Percentiles rank a stretch among this genome's conserved stretches.
These are phyloP conservation scores for Megathymus violae DNA, from an alignment of 1,140 invertebrate species.

Conservation along the genomic window DNA sequence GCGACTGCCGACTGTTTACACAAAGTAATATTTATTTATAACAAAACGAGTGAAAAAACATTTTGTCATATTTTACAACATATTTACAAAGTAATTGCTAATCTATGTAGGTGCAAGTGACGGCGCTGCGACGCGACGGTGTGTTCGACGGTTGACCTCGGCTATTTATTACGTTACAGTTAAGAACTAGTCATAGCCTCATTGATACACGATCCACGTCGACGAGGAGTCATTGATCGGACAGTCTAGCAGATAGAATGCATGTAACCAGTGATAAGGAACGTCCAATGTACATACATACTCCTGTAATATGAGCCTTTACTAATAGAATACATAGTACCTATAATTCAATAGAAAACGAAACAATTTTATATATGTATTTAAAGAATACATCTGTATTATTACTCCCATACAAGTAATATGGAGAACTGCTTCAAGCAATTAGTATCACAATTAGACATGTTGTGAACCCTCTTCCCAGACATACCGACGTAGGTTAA, in stretches of 20 bases:
- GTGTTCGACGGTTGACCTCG: slow-evolving; percentile 16
- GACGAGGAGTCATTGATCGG: slow-evolving; percentile 24
- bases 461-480: too few relatives aligned
- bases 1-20: too few relatives aligned
- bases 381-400: too few relatives aligned
- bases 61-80: slow-evolving; percentile 6
- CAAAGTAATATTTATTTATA: too few relatives aligned
- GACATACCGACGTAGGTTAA: too few relatives aligned
- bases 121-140: background rate
- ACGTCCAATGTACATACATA: slow-evolving; percentile 9
- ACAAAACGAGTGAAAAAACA: too few relatives aligned
- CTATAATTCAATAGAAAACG: background rate
- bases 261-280: slow-evolving; percentile 21
- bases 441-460: too few relatives aligned
- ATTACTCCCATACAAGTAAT: too few relatives aligned
- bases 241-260: slow-evolving; percentile 22
- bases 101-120: background rate
- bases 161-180: slow-evolving; percentile 26
- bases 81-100: slow-evolving; percentile 7
- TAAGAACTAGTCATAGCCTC: slow-evolving; percentile 21
- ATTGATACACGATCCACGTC: slow-evolving; percentile 24
- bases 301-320: slow-evolving; percentile 13
- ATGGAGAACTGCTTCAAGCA: too few relatives aligned
- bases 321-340: background rate
- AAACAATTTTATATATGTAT: background rate